Percentiles rank a stretch among this genome's conserved stretches.
Evolutionary conservation across 2,113 vertebrate genomes (phyloP).

Genomic region (Oenanthe oenanthe): DNA sequence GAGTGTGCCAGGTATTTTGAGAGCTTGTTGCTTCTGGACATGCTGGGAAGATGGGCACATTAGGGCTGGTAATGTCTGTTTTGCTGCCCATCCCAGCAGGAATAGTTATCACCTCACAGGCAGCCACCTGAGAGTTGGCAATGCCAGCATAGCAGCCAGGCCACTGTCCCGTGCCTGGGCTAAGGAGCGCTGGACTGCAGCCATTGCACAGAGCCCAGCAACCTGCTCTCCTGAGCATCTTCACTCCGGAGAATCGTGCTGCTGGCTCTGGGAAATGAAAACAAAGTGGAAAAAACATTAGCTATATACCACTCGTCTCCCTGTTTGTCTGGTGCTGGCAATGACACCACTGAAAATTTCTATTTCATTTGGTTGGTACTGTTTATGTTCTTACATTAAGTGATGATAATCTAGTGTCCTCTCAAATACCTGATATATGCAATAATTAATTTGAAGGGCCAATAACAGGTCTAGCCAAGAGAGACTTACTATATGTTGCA

Average conservation of each 20-base stretch:
- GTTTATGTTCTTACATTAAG: neutral
- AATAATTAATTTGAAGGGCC: neutral
- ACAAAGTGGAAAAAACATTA: neutral
- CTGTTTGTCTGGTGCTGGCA: neutral
- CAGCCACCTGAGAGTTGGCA: neutral
- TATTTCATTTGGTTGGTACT: neutral
- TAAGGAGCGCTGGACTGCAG: neutral
- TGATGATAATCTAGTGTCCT: neutral
- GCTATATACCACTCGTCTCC: neutral
- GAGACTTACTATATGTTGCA: neutral
- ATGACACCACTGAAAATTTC: neutral
- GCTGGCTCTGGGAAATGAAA: neutral
- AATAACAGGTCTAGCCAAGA: neutral
- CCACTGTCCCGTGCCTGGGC: neutral
- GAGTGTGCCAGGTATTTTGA: neutral
- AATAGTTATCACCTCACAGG: neutral
- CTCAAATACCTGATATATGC: neutral
- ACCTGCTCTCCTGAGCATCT: neutral
- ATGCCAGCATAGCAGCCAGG: neutral
- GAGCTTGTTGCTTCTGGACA: neutral
- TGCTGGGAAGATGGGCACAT: neutral
- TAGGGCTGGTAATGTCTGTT: neutral
- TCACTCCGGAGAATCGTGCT: neutral
- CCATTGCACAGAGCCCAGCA: neutral
- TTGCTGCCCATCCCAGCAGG: slow-evolving; percentile 1